Evolutionary conservation across 2,113 vertebrate genomes (phyloP).

Genomic region (Ceyx melanurus): DNA sequence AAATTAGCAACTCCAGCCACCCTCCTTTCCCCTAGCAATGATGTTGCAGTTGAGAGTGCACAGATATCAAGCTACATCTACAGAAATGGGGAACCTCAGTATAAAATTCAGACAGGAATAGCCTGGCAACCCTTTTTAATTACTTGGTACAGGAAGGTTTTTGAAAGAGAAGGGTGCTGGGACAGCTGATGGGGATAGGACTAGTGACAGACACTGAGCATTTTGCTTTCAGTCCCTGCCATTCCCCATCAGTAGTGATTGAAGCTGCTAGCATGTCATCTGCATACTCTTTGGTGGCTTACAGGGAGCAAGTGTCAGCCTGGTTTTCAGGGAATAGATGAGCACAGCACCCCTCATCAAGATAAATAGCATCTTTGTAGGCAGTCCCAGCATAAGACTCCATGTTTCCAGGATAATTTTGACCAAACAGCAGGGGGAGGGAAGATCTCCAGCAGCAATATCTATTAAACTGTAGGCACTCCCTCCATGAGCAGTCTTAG

Average conservation of each 20-base stretch:
- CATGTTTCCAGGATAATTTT: not conserved
- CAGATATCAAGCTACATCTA: not conserved
- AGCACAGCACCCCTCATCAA: slow-evolving; percentile 54
- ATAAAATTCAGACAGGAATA: not conserved
- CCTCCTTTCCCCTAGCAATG: not conserved
- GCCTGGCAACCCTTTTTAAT: not conserved
- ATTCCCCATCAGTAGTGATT: slow-evolving; percentile 23
- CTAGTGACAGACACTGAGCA: slow-evolving; percentile 29
- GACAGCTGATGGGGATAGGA: not conserved
- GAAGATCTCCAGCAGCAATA: slow-evolving; percentile 12
- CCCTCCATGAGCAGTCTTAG: not conserved
- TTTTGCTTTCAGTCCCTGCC: slow-evolving; percentile 53
- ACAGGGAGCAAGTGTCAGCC: slow-evolving; percentile 54
- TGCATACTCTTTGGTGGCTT: slow-evolving; percentile 43
- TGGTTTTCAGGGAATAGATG: slow-evolving; percentile 58
- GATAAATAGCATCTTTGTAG: slow-evolving; percentile 50
- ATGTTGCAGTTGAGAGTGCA: not conserved
- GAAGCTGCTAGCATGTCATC: slow-evolving; percentile 39
- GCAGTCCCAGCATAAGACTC: slow-evolving; percentile 15
- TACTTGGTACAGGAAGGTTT: not conserved
- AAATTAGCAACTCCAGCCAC: not conserved
- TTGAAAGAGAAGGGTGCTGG: not conserved
- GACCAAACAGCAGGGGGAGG: slow-evolving; percentile 5
- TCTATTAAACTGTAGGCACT: slow-evolving; percentile 7
- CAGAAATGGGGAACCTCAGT: not conserved